Evolutionary conservation across 2,797 vertebrate genomes (phyloP), one percentile per base, ranked within the genome.

Genomic region (Coranthus polyacanthus): DNA sequence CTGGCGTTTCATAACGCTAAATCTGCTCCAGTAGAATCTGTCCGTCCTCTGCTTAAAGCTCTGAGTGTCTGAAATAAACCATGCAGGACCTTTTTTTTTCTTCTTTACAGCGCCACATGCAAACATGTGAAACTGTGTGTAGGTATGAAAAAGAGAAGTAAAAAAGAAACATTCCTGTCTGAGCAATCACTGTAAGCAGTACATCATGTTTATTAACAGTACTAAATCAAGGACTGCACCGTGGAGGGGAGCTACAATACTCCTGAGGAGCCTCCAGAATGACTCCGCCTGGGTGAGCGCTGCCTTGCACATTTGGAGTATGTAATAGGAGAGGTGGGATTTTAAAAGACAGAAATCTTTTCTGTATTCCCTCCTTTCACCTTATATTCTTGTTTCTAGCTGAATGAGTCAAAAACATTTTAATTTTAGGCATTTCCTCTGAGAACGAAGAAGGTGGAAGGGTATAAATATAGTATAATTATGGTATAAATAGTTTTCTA

Each of bases 341-440:
- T 63, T 79, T 72, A 63, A 69, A 79, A 82, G 29, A 37, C 15
- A 53, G 36, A 16, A 21, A 52, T 77, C 17, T 56, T 73, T 66
- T 46, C 67, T 70, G 17, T 45, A 47, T 74, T 58, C 38, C 39
- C 42, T 66, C 32, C 43, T 75, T 49, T 70, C 2, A 51, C 44
- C 17, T 79, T 73, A 53, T 18, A 42, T 67, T 80, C 45, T 22
- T 26, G 37, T 88, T 79, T 44, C 60, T 81, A 10, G 37, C 59
- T 8, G 45, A 47, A 42, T 66, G 20, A 52, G 54, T 58, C 29
- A 66, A 72, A n/a, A 90, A 29, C 6, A 6, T 13, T 75, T 94
- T 95, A 88, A 89, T 94, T 93, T 92, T 74, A 71, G 88, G 88
- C 94, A 91, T 93, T 79, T 95, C 90, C 93, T 93, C 90, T 82